Percentiles rank a stretch among this genome's conserved stretches.
Conservation (phyloP, 2,113 vertebrate species). For the Solea senegalensis region DNA sequence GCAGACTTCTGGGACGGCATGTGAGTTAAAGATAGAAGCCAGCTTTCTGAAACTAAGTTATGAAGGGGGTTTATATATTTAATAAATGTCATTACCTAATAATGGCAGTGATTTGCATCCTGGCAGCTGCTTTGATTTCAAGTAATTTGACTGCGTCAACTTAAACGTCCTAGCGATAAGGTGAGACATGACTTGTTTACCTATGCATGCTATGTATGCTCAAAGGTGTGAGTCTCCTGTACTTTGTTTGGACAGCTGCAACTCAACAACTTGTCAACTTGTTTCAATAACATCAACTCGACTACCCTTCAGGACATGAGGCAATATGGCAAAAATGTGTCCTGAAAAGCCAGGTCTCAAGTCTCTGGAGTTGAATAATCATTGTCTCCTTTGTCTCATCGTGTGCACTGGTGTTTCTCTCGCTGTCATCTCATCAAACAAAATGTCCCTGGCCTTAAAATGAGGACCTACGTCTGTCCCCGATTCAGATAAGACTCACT, state of each 20-base stretch:
- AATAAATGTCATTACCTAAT: constrained; percentile 1
- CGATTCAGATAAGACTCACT: not conserved
- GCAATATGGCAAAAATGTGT: constrained; percentile 21
- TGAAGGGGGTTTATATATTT: not conserved
- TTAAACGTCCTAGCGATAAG: constrained; percentile 16
- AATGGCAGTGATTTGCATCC: constrained; percentile 6
- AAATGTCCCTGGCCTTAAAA: constrained; percentile 31
- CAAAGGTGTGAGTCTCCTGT: not conserved
- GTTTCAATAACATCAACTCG: constrained; percentile 43
- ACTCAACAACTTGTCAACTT: constrained; percentile 19
- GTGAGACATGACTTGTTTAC: constrained; percentile 23
- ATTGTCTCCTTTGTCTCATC: constrained; percentile 26
- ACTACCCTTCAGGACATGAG: constrained; percentile 20
- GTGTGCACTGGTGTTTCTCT: constrained; percentile 20
- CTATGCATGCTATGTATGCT: constrained; percentile 1
- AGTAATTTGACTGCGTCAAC: constrained; percentile 1
- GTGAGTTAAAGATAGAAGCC: constrained; percentile 51
- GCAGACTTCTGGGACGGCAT: constrained; percentile 36
- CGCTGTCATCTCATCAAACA: constrained; percentile 17
- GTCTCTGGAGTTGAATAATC: constrained; percentile 16
- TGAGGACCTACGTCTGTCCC: constrained; percentile 10
- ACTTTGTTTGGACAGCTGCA: constrained; percentile 51
- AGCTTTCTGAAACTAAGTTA: constrained; percentile 43
- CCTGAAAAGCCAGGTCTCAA: constrained; percentile 8
- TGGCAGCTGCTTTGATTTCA: constrained; percentile 21